These are phyloP conservation scores for Jaculus jaculus DNA, from an alignment of 2,113 vertebrate genomes.

Conservation along the genomic window DNA sequence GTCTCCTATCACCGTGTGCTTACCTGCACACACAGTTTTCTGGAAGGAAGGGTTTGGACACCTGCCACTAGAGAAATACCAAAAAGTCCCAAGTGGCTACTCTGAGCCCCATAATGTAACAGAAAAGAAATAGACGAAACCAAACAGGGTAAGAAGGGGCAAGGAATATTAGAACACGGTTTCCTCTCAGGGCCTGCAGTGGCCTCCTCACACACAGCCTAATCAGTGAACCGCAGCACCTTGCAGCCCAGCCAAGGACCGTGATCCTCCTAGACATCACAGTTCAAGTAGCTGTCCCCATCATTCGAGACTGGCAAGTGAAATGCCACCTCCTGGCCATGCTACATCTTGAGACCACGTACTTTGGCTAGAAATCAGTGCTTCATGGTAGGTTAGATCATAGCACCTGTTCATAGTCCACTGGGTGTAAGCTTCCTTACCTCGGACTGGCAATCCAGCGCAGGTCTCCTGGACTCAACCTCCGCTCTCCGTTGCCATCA, in stretches of 20 bases:
- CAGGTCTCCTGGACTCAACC: not conserved
- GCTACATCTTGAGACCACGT: not conserved
- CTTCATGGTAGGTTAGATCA: not conserved
- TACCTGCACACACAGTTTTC: not conserved
- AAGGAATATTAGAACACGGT: not conserved
- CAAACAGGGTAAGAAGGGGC: not conserved
- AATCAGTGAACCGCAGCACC: not conserved
- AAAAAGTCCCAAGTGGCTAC: constrained; percentile 32
- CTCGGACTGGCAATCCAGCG: not conserved
- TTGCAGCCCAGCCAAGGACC: not conserved
- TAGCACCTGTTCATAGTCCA: not conserved
- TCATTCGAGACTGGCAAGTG: not conserved
- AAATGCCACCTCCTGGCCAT: not conserved
- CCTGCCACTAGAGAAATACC: not conserved
- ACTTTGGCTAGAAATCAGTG: not conserved
- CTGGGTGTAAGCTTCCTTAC: not conserved
- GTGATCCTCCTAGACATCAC: not conserved
- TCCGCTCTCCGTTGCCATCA: not conserved
- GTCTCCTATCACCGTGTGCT: not conserved
- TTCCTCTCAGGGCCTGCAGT: no score
- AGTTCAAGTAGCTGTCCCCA: not conserved
- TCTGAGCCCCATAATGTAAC: not conserved
- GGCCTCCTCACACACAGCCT: not conserved
- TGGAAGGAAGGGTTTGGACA: not conserved
- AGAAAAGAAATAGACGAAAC: constrained; percentile 17